Evolutionary conservation across 1,140 invertebrate genomes (phyloP).

Genomic region (Paraescarpia echinospica): DNA sequence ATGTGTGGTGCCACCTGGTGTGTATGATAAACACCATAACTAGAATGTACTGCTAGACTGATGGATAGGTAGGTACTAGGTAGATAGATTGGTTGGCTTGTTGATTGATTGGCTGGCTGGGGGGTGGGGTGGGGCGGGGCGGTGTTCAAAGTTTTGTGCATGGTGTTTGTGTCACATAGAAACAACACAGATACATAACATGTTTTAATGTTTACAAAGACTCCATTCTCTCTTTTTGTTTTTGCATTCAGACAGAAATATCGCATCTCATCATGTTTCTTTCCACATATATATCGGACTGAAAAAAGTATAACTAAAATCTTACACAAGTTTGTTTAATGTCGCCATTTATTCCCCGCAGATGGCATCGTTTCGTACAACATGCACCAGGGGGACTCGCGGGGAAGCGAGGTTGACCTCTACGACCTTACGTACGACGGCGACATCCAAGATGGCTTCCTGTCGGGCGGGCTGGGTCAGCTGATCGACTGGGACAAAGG

Average conservation of each 20-base stretch:
- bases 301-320: background rate
- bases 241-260: no score
- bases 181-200: no score
- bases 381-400: constrained; percentile 78
- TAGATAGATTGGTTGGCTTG: no score
- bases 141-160: no score
- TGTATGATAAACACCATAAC: background rate
- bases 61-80: no score
- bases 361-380: constrained; percentile 71
- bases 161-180: no score
- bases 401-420: constrained; percentile 76
- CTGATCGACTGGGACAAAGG: constrained; percentile 79
- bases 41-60: no score
- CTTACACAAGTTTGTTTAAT: background rate
- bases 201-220: background rate
- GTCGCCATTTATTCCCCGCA: background rate
- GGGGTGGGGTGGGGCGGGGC: no score
- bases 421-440: constrained; percentile 93
- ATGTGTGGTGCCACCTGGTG: background rate
- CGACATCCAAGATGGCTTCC: constrained; percentile 35
- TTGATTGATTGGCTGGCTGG: no score
- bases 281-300: background rate
- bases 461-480: constrained; percentile 81
- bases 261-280: no score
- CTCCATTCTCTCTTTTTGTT: background rate